phyloP scores from a whole-genome alignment of 2,113 vertebrate genomes.

The Paraplagusia blochii region DNA sequence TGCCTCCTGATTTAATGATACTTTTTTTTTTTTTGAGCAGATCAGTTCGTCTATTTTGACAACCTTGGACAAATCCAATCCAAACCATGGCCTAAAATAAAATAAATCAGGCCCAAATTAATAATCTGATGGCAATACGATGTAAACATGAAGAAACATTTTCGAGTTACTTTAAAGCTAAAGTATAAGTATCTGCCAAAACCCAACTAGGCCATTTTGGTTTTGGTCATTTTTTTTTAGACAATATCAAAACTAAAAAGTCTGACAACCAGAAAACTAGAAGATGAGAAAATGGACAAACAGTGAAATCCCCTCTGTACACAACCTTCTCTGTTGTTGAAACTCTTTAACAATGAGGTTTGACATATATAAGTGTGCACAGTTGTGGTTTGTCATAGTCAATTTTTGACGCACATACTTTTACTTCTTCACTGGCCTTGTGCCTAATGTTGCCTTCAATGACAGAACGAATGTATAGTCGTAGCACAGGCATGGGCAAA shows the following conservation, averaged over 20 bases:
- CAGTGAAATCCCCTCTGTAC: neutral
- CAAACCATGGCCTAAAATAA: too few relatives aligned
- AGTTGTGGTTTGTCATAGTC: conserved; percentile 1
- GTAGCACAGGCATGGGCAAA: too few relatives aligned
- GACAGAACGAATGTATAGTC: neutral
- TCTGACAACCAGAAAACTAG: neutral
- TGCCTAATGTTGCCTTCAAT: neutral
- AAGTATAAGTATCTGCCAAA: neutral
- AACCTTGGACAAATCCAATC: neutral
- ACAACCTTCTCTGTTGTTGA: neutral
- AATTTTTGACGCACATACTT: neutral
- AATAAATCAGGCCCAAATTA: too few relatives aligned
- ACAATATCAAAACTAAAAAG: neutral
- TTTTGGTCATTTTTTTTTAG: neutral
- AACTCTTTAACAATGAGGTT: neutral
- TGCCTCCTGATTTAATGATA: neutral
- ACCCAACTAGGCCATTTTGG: neutral
- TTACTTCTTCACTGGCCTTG: neutral
- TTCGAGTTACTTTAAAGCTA: neutral
- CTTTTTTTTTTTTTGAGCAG: conserved; percentile 2
- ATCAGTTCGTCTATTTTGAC: neutral
- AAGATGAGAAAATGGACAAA: neutral
- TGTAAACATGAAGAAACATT: neutral
- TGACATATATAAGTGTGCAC: neutral
- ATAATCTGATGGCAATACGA: too few relatives aligned